These are phyloP conservation scores for Tiphia femorata DNA, from an alignment of 2,888 invertebrate species.

Conservation along the genomic window DNA sequence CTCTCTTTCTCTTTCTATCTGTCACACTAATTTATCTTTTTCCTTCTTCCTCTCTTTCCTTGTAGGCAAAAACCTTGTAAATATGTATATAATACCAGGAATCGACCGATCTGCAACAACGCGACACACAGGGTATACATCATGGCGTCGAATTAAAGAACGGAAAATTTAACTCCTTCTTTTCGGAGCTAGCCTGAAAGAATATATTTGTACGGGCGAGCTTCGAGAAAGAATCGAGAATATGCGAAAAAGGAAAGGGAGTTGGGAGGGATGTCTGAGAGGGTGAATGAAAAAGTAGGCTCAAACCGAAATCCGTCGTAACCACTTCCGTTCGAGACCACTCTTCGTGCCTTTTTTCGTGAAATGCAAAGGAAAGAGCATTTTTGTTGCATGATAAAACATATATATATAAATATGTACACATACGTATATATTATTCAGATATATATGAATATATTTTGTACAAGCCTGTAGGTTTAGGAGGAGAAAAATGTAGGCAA, in stretches of 20 bases:
- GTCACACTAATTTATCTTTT: neutral
- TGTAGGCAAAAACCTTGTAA: constrained; percentile 26
- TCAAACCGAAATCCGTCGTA: constrained; percentile 6
- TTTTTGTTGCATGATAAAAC: neutral
- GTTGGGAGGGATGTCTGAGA: constrained; percentile 8
- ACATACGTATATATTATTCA: neutral
- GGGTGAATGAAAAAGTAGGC: neutral
- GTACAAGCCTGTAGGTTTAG: constrained; percentile 15
- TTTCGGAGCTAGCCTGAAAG: neutral
- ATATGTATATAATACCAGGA: constrained; percentile 35
- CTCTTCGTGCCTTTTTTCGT: constrained; percentile 35
- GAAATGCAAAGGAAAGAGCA: constrained; percentile 1
- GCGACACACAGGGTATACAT: constrained; percentile 2
- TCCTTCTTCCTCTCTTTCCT: constrained; percentile 12
- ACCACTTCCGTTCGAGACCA: constrained; percentile 25
- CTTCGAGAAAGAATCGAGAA: too few relatives aligned
- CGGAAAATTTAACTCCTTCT: neutral
- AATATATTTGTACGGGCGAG: neutral
- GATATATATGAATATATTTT: constrained; percentile 28
- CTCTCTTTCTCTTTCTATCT: constrained; percentile 1
- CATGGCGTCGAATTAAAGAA: neutral
- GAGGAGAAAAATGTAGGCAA: neutral
- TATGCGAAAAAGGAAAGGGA: too few relatives aligned
- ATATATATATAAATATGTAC: constrained; percentile 4
- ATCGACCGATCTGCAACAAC: constrained; percentile 16